phyloP scores from a whole-genome alignment of 2,888 invertebrate genomes.

The Urechis unicinctus region DNA sequence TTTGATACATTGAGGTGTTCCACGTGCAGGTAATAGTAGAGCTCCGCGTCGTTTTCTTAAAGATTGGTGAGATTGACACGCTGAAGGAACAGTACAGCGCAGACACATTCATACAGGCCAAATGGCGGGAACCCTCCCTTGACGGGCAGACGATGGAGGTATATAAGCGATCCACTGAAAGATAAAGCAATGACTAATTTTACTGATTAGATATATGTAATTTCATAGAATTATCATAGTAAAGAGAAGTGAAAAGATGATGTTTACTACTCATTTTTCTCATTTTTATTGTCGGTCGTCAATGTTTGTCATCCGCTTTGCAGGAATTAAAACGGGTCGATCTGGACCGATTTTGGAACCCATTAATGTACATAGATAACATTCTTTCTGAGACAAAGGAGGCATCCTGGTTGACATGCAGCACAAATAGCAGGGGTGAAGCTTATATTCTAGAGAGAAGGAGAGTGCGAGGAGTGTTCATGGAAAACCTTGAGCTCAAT shows the following conservation, averaged over 20 bases:
- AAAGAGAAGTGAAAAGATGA: no score
- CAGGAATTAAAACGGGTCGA: slow-evolving; percentile 25
- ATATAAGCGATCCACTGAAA: no score
- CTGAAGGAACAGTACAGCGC: slow-evolving; percentile 50
- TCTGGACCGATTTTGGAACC: slow-evolving; percentile 29
- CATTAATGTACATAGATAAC: slow-evolving; percentile 32
- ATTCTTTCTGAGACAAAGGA: slow-evolving; percentile 31
- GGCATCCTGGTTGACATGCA: slow-evolving; percentile 23
- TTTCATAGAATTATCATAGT: no score
- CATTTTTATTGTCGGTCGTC: no score
- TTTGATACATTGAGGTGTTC: background rate
- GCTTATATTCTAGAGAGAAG: slow-evolving; percentile 23
- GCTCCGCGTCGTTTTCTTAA: slow-evolving; percentile 21
- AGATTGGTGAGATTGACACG: slow-evolving; percentile 50
- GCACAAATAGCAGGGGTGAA: slow-evolving; percentile 20
- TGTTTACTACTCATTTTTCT: no score
- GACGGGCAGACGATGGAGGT: slow-evolving; percentile 31
- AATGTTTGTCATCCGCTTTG: no score
- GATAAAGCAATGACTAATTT: background rate
- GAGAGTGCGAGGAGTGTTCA: slow-evolving; percentile 26
- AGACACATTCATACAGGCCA: slow-evolving; percentile 48
- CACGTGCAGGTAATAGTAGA: slow-evolving; percentile 20
- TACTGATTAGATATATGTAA: background rate
- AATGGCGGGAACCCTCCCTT: slow-evolving; percentile 49
- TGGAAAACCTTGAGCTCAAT: slow-evolving; percentile 28